phyloP scores from a whole-genome alignment of 2,113 vertebrate genomes.

The Orientallactaga bullata region DNA sequence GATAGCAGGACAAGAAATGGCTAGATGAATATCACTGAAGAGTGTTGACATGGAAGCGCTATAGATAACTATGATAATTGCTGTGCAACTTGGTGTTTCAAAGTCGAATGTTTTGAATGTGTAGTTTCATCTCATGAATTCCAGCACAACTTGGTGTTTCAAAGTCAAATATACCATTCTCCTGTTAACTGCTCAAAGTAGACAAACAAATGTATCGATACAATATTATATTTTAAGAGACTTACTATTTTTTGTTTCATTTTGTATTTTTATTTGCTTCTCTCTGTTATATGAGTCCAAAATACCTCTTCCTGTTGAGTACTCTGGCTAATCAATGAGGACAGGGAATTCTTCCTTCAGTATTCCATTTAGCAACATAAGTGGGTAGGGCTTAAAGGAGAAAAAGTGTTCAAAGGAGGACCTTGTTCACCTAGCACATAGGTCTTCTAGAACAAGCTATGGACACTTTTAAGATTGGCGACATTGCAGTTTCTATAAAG shows the following conservation, averaged over 20 bases:
- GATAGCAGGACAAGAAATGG: not conserved
- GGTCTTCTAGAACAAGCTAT: not conserved
- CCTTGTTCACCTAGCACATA: not conserved
- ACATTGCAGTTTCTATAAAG: not conserved
- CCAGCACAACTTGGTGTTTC: not conserved
- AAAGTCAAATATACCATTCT: not conserved
- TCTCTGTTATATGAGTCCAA: not conserved
- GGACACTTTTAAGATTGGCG: not conserved
- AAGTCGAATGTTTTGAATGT: too few relatives aligned
- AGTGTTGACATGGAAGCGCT: not conserved
- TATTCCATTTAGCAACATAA: not conserved
- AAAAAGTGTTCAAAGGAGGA: not conserved
- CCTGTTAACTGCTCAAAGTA: not conserved
- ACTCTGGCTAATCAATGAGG: not conserved
- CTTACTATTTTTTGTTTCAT: not conserved
- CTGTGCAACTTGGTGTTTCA: too few relatives aligned
- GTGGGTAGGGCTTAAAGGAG: not conserved
- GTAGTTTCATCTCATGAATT: not conserved
- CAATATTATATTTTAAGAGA: not conserved
- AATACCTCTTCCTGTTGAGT: not conserved
- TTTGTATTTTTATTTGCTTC: not conserved
- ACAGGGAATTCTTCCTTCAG: not conserved
- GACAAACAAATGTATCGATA: too few relatives aligned
- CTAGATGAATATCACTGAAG: not conserved
- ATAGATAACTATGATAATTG: too few relatives aligned